Conservation (phyloP, 2,113 vertebrate genomes). For the Antigone vipio region DNA sequence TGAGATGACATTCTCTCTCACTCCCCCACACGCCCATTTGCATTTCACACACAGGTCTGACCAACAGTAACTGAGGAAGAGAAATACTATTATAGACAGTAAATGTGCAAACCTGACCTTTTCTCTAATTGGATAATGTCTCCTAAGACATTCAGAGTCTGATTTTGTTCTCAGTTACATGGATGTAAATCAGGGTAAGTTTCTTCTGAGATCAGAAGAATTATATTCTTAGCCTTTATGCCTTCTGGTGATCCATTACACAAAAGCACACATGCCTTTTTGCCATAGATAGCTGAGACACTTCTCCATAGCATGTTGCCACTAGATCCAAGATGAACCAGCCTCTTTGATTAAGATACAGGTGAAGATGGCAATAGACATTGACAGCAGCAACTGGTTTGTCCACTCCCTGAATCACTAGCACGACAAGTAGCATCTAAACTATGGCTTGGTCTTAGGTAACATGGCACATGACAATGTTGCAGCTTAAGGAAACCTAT, state of each 20-base stretch:
- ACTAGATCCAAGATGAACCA: neutral
- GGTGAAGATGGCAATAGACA: neutral
- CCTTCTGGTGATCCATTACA: neutral
- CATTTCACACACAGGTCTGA: conserved; percentile 30
- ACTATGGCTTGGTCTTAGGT: neutral
- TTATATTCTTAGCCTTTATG: neutral
- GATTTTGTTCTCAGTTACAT: neutral
- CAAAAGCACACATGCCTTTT: neutral
- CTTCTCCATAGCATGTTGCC: neutral
- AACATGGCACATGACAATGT: accelerated
- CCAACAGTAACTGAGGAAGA: neutral
- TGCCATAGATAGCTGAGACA: neutral
- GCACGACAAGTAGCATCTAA: neutral
- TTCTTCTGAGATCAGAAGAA: neutral
- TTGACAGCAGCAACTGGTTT: neutral
- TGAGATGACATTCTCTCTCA: neutral
- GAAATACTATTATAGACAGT: conserved; percentile 2
- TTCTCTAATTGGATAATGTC: conserved; percentile 21
- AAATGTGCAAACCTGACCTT: conserved; percentile 35
- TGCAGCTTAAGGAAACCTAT: neutral
- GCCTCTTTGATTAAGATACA: neutral
- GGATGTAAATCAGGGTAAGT: neutral
- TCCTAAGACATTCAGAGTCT: neutral
- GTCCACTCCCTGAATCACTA: neutral
- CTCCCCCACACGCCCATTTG: neutral